Percentiles rank a stretch among this genome's conserved stretches.
These are phyloP conservation scores for Montifringilla adamsi DNA, from an alignment of 2,113 vertebrate genomes.

Conservation along the genomic window DNA sequence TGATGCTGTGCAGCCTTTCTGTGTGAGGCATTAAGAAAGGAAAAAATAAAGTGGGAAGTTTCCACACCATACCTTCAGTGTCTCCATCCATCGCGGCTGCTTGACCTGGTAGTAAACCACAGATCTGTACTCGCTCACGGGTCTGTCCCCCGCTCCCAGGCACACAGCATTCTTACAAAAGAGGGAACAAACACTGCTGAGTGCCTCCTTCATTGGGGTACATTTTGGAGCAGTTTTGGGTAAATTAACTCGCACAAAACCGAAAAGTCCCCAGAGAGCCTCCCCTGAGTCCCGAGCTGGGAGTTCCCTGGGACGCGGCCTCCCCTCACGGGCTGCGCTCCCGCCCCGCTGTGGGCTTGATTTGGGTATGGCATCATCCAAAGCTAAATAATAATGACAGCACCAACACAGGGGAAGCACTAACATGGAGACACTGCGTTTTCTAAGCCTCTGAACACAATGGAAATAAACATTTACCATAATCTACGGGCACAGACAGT, in stretches of 20 bases:
- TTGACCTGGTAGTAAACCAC: conserved; percentile 98
- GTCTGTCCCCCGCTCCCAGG: conserved; percentile 90
- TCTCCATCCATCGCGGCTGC: conserved; percentile 97
- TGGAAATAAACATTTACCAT: not conserved
- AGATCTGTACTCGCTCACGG: conserved; percentile 86
- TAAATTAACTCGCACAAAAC: not conserved
- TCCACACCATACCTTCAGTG: conserved; percentile 82
- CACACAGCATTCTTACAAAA: conserved; percentile 84
- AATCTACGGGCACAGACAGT: not conserved
- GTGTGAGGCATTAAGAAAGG: not conserved
- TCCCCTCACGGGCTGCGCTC: fast-evolving
- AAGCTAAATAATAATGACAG: not conserved
- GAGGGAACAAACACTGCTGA: not conserved
- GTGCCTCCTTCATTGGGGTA: fast-evolving
- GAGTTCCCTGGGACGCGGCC: fast-evolving
- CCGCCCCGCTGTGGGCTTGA: fast-evolving
- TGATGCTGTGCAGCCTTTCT: not conserved
- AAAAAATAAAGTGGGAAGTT: not conserved
- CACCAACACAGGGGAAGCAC: too few relatives aligned
- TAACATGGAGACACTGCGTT: not conserved
- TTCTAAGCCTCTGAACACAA: not conserved
- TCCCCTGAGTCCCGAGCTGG: fast-evolving
- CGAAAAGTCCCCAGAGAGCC: too few relatives aligned
- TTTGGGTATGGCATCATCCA: fast-evolving
- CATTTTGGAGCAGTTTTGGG: too few relatives aligned